Percentiles rank a stretch among this genome's conserved stretches.
phyloP scores from a whole-genome alignment of 2,797 vertebrate genomes.

The Anas flavirostris region DNA sequence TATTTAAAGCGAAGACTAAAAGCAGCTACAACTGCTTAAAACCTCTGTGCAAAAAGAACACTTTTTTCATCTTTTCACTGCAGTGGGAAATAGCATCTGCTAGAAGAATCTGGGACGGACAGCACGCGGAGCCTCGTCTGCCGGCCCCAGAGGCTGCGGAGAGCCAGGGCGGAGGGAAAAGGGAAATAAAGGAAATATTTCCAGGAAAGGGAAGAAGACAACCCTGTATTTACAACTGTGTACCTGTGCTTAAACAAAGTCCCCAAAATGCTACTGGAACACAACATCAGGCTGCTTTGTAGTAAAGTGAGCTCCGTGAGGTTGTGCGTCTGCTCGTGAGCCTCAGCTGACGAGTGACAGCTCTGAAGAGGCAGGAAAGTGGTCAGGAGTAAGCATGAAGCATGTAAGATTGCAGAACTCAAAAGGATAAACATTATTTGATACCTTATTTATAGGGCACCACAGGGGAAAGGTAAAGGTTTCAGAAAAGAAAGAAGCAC shows the following conservation, averaged over 20 bases:
- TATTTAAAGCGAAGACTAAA: constrained; percentile 2
- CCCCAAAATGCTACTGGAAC: not conserved
- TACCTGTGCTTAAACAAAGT: not conserved
- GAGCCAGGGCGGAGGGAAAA: not conserved
- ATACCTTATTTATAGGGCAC: constrained; percentile 36
- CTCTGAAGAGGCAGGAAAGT: constrained; percentile 34
- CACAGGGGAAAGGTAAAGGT: not conserved
- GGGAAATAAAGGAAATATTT: not conserved
- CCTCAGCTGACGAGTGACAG: constrained; percentile 43
- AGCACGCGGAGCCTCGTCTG: constrained; percentile 13
- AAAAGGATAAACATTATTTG: constrained; percentile 18
- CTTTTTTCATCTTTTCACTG: not conserved
- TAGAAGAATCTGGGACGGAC: constrained; percentile 30
- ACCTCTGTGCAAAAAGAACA: not conserved
- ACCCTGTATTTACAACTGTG: not conserved
- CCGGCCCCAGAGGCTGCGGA: not conserved
- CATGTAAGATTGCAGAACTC: not conserved
- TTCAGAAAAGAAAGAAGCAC: constrained; percentile 36
- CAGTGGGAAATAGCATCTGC: constrained; percentile 52
- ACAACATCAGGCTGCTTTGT: not conserved
- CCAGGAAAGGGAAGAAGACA: constrained; percentile 20
- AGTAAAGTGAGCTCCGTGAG: not conserved
- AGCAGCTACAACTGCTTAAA: constrained; percentile 1
- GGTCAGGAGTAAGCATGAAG: not conserved
- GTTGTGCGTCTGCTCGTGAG: not conserved